Evolutionary conservation across 2,797 vertebrate species (phyloP), one percentile per base, ranked within the genome.

Genomic region (Hemitrygon akajei): DNA sequence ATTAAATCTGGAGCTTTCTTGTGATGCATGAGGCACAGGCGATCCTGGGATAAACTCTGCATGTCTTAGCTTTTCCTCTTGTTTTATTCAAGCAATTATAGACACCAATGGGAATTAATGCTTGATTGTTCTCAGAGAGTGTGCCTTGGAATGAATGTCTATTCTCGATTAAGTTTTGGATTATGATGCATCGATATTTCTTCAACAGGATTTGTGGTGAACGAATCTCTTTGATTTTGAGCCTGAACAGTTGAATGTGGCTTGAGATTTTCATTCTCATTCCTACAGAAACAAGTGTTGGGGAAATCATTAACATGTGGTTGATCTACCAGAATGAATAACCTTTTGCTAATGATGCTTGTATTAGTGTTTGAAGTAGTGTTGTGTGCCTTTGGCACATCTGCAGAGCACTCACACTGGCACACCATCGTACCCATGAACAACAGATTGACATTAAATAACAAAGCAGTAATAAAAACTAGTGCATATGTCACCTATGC

Each of bases 1-100:
- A 60, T 86, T 86, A 86, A 86, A 5, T 27, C 82, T 86, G 25
- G 34, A 37, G n/a, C n/a, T 69, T 89, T 89, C n/a, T 89, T 69
- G 18, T 37, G n/a, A 69, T 66, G 30, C 18, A 16, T 22, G 60
- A 22, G 86, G n/a, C 63, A 18, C 77, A 79, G n/a, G 22, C 4
- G 27, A 75, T 75, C 30, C 34, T 66, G 60, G 84, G 60, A 87
- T 87, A 63, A 87, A 63, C 84, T 16, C 10, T 63, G 82, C n/a
- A 47, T 7, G 10, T 20, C 27, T 12, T 22, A 37, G 7, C 16
- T 7, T 69, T 87, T 87, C 16, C 18, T 30, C 16, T 18, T 87
- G n/a, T 81, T 81, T 87, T 22, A 37, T 89, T 69, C 86, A 20
- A 69, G 60, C 37, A 4, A 89, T 89, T 37, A 22, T 37, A 37